Conservation (phyloP, 2,888 invertebrate species). For the Diplolepis rosae region DNA sequence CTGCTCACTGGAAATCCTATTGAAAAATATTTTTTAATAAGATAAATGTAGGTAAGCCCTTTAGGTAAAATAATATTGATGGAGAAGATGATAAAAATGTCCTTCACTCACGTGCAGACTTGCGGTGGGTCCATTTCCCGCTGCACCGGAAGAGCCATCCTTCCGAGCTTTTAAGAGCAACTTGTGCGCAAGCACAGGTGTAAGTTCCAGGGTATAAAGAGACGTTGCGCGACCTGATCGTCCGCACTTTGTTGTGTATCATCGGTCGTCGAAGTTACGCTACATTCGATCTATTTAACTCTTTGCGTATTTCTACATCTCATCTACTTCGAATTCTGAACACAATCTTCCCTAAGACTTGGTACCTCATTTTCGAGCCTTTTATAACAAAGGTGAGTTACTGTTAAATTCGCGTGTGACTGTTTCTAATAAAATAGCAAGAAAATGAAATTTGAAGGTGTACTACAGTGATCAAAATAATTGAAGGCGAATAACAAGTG, state of each 20-base stretch:
- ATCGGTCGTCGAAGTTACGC: slow-evolving; percentile 41
- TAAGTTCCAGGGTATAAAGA: slow-evolving; percentile 68
- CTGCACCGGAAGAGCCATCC: slow-evolving; percentile 28
- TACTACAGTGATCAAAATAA: too few species aligned
- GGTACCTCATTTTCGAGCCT: not conserved
- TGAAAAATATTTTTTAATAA: too few species aligned
- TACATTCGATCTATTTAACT: slow-evolving; percentile 31
- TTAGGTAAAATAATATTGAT: not conserved
- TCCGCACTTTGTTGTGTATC: slow-evolving; percentile 68
- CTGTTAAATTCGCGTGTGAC: not conserved
- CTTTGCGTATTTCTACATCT: slow-evolving; percentile 26
- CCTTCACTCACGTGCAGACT: slow-evolving; percentile 14
- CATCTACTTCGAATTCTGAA: slow-evolving; percentile 3
- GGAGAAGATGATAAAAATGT: not conserved
- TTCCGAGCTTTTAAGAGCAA: slow-evolving; percentile 34
- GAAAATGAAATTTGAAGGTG: not conserved
- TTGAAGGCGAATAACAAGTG: too few species aligned
- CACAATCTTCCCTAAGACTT: not conserved
- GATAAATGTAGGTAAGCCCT: not conserved
- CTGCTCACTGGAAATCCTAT: too few species aligned
- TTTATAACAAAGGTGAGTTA: slow-evolving; percentile 5
- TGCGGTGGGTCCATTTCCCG: slow-evolving; percentile 16
- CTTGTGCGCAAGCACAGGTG: slow-evolving; percentile 68
- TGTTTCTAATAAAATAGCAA: not conserved
- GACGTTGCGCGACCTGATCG: slow-evolving; percentile 63